phyloP scores from a whole-genome alignment of 2,797 vertebrate species.

The Macropodus opercularis region DNA sequence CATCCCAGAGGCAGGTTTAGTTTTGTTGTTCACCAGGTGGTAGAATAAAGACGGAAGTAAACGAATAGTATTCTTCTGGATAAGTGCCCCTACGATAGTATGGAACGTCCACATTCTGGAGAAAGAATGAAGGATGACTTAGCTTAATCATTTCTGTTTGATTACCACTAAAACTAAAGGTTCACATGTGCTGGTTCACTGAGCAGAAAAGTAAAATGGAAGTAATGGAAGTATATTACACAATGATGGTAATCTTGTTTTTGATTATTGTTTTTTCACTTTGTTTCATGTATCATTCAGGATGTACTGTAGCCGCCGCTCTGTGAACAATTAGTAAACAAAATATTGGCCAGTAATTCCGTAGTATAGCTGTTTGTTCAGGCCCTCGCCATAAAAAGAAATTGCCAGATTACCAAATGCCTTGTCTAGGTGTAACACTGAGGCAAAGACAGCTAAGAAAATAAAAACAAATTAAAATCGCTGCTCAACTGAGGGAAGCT shows the following conservation, averaged over 20 bases:
- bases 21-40: conserved; percentile 23
- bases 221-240: not conserved
- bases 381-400: conserved; percentile 7
- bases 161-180: not conserved
- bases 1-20: conserved; percentile 12
- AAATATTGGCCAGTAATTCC: conserved; percentile 20
- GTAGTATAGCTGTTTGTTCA: conserved; percentile 9
- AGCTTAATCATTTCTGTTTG: no score
- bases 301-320: conserved; percentile 10
- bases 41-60: conserved; percentile 24
- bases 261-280: not conserved
- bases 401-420: conserved; percentile 1
- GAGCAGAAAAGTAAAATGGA: no score
- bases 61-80: conserved; percentile 22
- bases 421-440: conserved; percentile 27
- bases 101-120: no score
- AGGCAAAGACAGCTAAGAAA: conserved; percentile 37
- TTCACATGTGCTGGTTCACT: not conserved
- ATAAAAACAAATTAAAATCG: conserved; percentile 50
- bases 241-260: not conserved
- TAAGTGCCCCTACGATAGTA: no score
- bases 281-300: not conserved
- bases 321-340: conserved; percentile 20
- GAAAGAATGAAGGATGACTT: no score
- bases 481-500: conserved; percentile 24